Evolutionary conservation across 2,797 vertebrate species (phyloP).

Genomic region (Hippopotamyrus pictus): DNA sequence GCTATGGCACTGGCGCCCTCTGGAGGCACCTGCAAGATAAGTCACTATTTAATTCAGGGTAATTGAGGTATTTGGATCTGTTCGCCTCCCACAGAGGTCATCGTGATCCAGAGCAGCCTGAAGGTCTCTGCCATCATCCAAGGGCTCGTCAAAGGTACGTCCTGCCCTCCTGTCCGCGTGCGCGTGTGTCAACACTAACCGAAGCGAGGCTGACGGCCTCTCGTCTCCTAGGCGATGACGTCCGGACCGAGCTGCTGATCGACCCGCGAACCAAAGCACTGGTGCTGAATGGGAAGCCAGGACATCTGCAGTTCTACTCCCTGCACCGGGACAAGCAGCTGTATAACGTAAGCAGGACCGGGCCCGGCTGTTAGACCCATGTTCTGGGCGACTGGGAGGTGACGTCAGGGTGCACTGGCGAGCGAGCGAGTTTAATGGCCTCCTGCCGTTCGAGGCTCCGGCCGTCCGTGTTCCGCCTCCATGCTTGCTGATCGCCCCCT

Average conservation of each 20-base stretch:
- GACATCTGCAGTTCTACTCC: constrained; percentile 92
- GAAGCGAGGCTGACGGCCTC: not conserved
- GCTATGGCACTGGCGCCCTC: not conserved
- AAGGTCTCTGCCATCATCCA: constrained; percentile 79
- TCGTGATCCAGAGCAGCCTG: constrained; percentile 75
- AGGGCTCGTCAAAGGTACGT: constrained; percentile 84
- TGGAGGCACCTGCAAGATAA: not conserved
- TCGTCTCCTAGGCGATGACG: constrained; percentile 54
- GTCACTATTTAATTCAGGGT: not conserved
- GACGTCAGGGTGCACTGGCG: not conserved
- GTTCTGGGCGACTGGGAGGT: not conserved
- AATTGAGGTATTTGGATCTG: not conserved
- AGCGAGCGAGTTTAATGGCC: not conserved
- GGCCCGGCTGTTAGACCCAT: not conserved
- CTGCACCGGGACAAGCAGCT: constrained; percentile 83
- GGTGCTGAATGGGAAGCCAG: constrained; percentile 92
- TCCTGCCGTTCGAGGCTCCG: not conserved
- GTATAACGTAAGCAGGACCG: constrained; percentile 76
- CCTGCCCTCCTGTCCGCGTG: not conserved
- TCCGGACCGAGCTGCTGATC: constrained; percentile 73
- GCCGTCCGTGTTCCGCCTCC: not conserved
- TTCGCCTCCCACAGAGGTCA: constrained; percentile 65
- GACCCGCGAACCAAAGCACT: constrained; percentile 86
- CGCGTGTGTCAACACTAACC: not conserved
- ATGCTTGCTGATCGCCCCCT: not conserved